phyloP scores from a whole-genome alignment of 2,888 invertebrate genomes.

The Odontomyia ornata region DNA sequence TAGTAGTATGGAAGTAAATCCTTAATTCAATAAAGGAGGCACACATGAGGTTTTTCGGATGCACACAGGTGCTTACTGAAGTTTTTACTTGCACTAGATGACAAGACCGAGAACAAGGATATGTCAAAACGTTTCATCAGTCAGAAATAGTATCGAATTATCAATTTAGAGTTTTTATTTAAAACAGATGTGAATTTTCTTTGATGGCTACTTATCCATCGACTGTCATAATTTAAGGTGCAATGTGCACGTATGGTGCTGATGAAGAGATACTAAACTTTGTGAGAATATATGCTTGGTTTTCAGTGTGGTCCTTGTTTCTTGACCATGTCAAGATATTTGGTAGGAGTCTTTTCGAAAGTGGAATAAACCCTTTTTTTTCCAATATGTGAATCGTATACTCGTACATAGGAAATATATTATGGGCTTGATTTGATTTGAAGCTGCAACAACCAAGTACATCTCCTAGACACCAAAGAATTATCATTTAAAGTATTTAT shows the following conservation, averaged over 20 bases:
- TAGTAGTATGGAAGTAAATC: neutral
- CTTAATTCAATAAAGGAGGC: neutral
- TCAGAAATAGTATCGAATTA: conserved; percentile 28
- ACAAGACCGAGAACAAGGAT: neutral
- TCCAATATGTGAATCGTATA: too few relatives aligned
- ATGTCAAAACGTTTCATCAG: conserved; percentile 11
- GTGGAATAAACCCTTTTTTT: too few relatives aligned
- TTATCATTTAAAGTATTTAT: too few relatives aligned
- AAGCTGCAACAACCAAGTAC: too few relatives aligned
- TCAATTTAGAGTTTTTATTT: conserved; percentile 10
- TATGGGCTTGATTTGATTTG: too few relatives aligned
- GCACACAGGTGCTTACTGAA: conserved; percentile 17
- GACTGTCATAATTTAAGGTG: too few relatives aligned
- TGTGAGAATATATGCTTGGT: neutral
- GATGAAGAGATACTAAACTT: neutral
- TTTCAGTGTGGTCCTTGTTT: neutral
- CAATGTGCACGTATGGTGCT: too few relatives aligned
- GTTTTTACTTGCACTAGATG: neutral
- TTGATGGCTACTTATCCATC: neutral
- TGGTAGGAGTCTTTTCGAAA: too few relatives aligned
- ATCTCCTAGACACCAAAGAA: too few relatives aligned
- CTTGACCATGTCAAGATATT: too few relatives aligned
- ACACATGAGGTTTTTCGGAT: conserved; percentile 14
- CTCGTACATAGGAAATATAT: too few relatives aligned
- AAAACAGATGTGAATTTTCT: conserved; percentile 11